Conservation (phyloP, 2,113 vertebrate genomes). For the Aegypius monachus region DNA sequence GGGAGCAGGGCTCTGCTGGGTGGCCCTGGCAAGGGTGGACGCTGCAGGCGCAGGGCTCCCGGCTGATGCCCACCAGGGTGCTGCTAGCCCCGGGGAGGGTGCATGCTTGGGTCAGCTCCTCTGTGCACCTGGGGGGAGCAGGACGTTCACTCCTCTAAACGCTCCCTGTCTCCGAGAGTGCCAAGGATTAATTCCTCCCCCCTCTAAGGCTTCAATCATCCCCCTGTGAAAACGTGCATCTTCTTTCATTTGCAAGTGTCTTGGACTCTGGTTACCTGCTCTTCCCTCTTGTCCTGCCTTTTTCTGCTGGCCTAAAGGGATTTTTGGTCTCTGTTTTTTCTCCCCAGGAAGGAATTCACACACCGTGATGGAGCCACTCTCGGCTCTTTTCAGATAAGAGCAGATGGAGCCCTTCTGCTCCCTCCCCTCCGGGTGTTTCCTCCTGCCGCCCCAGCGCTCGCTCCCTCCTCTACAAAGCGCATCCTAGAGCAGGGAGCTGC, state of each 20-base stretch:
- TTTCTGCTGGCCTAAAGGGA: neutral
- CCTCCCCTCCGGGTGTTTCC: neutral
- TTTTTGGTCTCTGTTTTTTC: neutral
- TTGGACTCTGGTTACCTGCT: neutral
- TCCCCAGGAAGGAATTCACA: neutral
- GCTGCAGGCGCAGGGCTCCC: fast-evolving
- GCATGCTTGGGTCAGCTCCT: neutral
- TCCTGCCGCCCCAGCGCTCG: neutral
- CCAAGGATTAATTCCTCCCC: neutral
- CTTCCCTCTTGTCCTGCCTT: neutral
- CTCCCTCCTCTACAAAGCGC: neutral
- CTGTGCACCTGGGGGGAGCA: neutral
- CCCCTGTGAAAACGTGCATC: neutral
- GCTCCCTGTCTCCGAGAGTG: fast-evolving
- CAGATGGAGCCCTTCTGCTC: slow-evolving; percentile 24
- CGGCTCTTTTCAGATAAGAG: neutral
- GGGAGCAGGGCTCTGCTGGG: neutral
- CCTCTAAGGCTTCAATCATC: neutral
- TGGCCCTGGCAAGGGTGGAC: neutral
- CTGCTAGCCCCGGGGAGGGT: neutral
- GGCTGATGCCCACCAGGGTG: fast-evolving
- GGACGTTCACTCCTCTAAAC: neutral
- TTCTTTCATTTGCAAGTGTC: neutral
- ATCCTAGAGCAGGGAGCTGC: neutral
- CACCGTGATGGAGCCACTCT: neutral